These are phyloP conservation scores for Lycocorax pyrrhopterus DNA, from an alignment of 2,113 vertebrate species.

Conservation along the genomic window DNA sequence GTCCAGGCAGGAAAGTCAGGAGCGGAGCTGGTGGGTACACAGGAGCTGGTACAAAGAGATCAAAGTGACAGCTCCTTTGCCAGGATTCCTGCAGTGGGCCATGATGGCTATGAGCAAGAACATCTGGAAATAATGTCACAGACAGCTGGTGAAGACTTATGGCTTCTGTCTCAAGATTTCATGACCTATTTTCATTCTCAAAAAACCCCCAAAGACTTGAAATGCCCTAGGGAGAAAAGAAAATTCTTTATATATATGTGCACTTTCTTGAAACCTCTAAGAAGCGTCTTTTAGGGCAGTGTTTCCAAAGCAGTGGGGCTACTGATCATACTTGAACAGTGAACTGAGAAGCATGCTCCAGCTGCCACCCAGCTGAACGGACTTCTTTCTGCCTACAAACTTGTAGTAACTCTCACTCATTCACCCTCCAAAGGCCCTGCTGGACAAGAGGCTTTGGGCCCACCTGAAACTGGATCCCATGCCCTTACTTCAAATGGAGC, in stretches of 20 bases:
- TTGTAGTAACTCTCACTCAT: background rate
- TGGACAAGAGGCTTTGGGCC: background rate
- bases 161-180: background rate
- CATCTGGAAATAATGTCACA: constrained; percentile 39
- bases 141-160: background rate
- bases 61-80: background rate
- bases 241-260: background rate
- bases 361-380: background rate
- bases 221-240: background rate
- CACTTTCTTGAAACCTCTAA: background rate
- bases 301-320: background rate
- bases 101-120: background rate
- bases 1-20: background rate
- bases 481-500: background rate
- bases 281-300: rapidly evolving
- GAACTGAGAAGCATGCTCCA: background rate
- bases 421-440: background rate
- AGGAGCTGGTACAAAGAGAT: background rate
- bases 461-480: background rate
- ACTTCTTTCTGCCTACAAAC: background rate
- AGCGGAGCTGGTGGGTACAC: background rate
- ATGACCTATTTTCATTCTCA: background rate
- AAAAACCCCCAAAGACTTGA: background rate
- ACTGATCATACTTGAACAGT: rapidly evolving
- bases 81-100: background rate